These are phyloP conservation scores for Aphelocoma coerulescens DNA, from an alignment of 2,113 vertebrate species.

Conservation along the genomic window DNA sequence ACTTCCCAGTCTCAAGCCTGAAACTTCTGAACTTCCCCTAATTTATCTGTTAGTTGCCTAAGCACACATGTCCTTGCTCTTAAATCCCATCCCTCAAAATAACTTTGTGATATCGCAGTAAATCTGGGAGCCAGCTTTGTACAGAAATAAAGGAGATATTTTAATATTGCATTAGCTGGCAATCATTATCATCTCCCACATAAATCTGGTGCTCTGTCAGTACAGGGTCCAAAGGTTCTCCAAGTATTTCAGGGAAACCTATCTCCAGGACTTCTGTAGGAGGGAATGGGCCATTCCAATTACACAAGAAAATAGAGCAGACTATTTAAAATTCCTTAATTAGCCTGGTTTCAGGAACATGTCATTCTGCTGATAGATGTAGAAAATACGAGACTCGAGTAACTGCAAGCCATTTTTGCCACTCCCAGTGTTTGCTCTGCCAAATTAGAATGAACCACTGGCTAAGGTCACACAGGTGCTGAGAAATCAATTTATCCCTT, in stretches of 20 bases:
- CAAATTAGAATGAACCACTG: background rate
- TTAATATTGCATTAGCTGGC: constrained; percentile 44
- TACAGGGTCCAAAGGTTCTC: constrained; percentile 23
- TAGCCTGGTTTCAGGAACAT: constrained; percentile 26
- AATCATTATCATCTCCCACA: constrained; percentile 16
- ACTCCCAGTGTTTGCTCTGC: constrained; percentile 7
- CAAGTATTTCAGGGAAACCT: constrained; percentile 24
- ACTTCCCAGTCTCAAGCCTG: constrained; percentile 19
- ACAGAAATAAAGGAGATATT: background rate
- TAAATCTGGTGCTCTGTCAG: background rate
- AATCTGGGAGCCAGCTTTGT: background rate
- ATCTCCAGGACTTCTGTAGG: background rate
- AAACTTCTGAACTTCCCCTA: background rate
- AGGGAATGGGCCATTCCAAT: constrained; percentile 54
- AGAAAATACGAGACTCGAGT: background rate
- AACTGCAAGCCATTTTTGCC: background rate
- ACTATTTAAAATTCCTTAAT: constrained; percentile 55
- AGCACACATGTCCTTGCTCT: background rate
- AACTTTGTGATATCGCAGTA: background rate
- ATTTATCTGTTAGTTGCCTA: background rate
- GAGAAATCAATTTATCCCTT: constrained; percentile 31
- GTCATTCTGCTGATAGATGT: background rate
- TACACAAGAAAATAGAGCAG: constrained; percentile 43
- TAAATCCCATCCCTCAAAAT: background rate
- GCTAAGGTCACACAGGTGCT: background rate